Conservation (phyloP, 2,113 vertebrate species). For the sheep (Ovis aries) region DNA sequence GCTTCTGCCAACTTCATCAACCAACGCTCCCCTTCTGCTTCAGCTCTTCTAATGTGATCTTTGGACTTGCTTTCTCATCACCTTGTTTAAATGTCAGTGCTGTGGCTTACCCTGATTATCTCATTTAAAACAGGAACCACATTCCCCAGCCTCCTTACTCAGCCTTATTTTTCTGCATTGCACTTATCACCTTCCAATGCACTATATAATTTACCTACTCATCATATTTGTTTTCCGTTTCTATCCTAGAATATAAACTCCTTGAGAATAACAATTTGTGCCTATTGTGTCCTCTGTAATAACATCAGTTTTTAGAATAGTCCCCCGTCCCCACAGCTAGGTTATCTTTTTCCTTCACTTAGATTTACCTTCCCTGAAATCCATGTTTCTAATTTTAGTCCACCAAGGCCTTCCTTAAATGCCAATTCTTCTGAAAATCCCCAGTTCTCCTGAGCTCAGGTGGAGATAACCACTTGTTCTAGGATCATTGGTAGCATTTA, state of each 20-base stretch:
- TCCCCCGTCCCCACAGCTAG: not conserved
- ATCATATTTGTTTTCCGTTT: not conserved
- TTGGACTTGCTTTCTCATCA: not conserved
- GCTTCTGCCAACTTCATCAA: conserved; percentile 57
- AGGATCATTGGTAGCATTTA: not conserved
- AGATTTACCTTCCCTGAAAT: not conserved
- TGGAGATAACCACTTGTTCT: not conserved
- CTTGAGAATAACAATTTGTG: not conserved
- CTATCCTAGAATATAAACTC: not conserved
- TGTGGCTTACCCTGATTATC: not conserved
- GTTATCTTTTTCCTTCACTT: not conserved
- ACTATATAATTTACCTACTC: not conserved
- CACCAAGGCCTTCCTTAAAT: not conserved
- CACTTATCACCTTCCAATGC: not conserved
- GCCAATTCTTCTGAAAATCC: not conserved
- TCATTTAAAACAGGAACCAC: not conserved
- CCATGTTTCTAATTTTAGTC: not conserved
- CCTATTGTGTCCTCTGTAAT: not conserved
- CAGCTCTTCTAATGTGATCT: not conserved
- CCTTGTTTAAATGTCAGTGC: not conserved
- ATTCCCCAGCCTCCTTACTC: not conserved
- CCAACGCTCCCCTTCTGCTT: conserved; percentile 38
- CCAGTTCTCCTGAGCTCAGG: not conserved
- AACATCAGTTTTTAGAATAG: not conserved
- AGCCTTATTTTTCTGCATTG: not conserved